phyloP scores from a whole-genome alignment of 2,113 vertebrate genomes.

The Butastur rufipennis region DNA sequence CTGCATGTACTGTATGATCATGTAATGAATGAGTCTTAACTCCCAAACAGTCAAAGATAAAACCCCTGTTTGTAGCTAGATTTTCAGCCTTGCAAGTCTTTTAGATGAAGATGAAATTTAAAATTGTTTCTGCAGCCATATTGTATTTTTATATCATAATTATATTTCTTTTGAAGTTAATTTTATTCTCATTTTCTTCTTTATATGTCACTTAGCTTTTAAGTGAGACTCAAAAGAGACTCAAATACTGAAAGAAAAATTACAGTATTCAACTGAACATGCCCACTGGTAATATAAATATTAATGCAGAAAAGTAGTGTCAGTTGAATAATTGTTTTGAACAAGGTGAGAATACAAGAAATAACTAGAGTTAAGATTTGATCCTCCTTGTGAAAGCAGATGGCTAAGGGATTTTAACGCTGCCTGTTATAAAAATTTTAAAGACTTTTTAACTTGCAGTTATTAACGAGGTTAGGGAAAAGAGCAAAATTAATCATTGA shows the following conservation, averaged over 20 bases:
- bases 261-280: background rate
- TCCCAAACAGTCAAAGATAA: background rate
- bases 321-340: background rate
- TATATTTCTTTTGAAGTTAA: background rate
- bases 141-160: background rate
- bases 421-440: background rate
- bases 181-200: background rate
- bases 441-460: background rate
- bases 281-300: background rate
- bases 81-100: background rate
- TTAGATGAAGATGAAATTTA: background rate
- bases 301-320: background rate
- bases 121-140: background rate
- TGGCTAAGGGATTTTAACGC: background rate
- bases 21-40: background rate
- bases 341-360: background rate
- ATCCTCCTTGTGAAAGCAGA: background rate
- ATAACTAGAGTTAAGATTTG: background rate
- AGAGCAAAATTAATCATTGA: slow-evolving; percentile 12
- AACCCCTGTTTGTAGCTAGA: background rate
- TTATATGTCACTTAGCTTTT: slow-evolving; percentile 8
- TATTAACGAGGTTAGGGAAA: slow-evolving; percentile 9
- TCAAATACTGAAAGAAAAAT: background rate
- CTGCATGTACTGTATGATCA: background rate
- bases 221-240: background rate